Evolutionary conservation across 2,113 vertebrate species (phyloP), one percentile per base, ranked within the genome.

Genomic region (Carettochelys insculpta): DNA sequence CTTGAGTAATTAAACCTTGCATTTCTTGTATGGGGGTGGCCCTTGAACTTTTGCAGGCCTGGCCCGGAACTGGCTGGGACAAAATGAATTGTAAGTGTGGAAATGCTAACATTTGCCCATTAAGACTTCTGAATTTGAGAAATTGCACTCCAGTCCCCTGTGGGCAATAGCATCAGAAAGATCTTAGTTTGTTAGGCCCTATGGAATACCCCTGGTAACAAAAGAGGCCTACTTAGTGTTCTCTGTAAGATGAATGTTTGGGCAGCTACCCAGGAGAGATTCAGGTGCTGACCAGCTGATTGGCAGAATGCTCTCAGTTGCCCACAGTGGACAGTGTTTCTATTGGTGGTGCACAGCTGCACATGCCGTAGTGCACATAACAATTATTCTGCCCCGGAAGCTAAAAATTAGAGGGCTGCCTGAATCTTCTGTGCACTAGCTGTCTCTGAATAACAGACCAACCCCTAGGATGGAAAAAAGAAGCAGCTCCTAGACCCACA

Each of bases 1-100:
- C 50, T 56, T 0, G 4, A 16, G 22, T 58, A 29, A 4, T 12
- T 2, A 22, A 81, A 16, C 34, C 1, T 43, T 0, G 27, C 34
- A 2, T 27, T 79, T 16, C 83, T 13, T 24, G 38, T 25, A 14
- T 1, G 1, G 0, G 1, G 0, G 1, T 53, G 29, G 52, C 16
- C 29, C 61, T 51, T 5, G 0, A 1, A n/a, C 3, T 5, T 43
- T 54, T 9, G 11, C 16, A 9, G 71, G 71, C 56, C 12, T 50
- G 4, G 3, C 78, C 16, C 11, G 12, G 11, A 12, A 5, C 22
- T 45, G 73, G 20, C 27, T 7, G 22, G 20, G 34, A 51, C 14
- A n/a, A 50, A 82, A 71, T 31, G 4, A 77, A 34, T 50, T 50
- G 11, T 75, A 24, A 27, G 24, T 45, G 43, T 29, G 43, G 24